Conservation (phyloP, 2,113 vertebrate genomes). For the Mesitornis unicolor region DNA sequence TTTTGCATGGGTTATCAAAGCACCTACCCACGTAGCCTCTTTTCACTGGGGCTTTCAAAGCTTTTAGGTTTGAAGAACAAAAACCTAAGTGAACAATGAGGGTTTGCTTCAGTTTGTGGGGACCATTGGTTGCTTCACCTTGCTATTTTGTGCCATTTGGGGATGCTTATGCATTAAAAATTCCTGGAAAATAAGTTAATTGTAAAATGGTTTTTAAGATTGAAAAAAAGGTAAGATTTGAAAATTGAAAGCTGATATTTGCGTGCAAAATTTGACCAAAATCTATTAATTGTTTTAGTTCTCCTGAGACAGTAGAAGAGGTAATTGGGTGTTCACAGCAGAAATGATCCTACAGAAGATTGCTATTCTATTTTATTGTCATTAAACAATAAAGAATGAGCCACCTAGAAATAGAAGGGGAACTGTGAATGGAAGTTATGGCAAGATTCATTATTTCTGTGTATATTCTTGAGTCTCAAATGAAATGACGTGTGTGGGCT, state of each 20-base stretch:
- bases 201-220: background rate
- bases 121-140: background rate
- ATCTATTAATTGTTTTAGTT: background rate
- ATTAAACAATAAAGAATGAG: background rate
- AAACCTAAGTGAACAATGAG: background rate
- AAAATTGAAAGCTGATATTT: background rate
- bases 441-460: background rate
- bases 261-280: background rate
- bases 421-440: background rate
- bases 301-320: background rate
- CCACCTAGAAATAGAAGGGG: background rate
- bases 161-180: background rate
- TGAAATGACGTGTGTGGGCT: fast-evolving
- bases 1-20: background rate
- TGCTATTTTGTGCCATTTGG: background rate
- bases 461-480: background rate
- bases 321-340: background rate
- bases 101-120: background rate
- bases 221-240: background rate
- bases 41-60: background rate
- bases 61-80: background rate
- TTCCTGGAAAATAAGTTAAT: background rate
- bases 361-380: background rate
- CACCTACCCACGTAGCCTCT: background rate
- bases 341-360: background rate